Base-by-base conservation (phyloP, 1,140 invertebrate genomes). In the Eufriesea mexicana region DNA sequence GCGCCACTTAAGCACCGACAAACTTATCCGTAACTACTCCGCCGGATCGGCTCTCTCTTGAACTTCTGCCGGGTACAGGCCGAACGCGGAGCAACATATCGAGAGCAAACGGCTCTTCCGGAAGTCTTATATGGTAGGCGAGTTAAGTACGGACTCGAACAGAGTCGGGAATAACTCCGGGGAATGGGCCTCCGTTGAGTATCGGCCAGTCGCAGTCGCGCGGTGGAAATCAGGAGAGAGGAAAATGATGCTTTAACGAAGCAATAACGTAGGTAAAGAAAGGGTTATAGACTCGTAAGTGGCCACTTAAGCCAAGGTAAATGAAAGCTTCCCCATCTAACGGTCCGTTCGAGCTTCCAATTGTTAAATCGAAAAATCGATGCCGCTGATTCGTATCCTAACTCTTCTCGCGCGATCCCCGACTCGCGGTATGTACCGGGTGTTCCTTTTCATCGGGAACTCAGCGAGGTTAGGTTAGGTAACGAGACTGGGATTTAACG, bases 181-280 rank as follows among this genome's bases (percentile, higher is more conserved):
- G 20, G 76, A 89, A 88, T 81, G 73, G 79, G 80, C 61, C 66
- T 59, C 42, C n/a, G n/a, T 57, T 62, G 57, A 74, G 73, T 55
- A 59, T 84, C 85, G 68, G 23, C n/a, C 6, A 45, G 0, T 23
- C 59, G 14, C 23, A 67, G 28, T 83, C 49, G 71, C 66, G 45
- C 87, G 28, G 47, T 84, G 80, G 78, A 88, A 88, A 89, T 88
- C 79, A 67, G 62, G 68, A 66, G 84, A 81, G 59, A 59, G 83
- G 79, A 88, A 89, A 88, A 89, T 84, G 86, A 86, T 55, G 73
- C 81, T 89, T 89, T 86, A 88, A 86, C 86, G 84, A 86, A 86
- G 86, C 86, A 84, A 88, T 88, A 89, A 89, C 84, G 62, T 83
- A 83, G 66, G 54, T 62, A 88, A 88, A 86, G 86, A 81, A 87